phyloP scores from a whole-genome alignment of 2,113 vertebrate species.

The Sula dactylatra region DNA sequence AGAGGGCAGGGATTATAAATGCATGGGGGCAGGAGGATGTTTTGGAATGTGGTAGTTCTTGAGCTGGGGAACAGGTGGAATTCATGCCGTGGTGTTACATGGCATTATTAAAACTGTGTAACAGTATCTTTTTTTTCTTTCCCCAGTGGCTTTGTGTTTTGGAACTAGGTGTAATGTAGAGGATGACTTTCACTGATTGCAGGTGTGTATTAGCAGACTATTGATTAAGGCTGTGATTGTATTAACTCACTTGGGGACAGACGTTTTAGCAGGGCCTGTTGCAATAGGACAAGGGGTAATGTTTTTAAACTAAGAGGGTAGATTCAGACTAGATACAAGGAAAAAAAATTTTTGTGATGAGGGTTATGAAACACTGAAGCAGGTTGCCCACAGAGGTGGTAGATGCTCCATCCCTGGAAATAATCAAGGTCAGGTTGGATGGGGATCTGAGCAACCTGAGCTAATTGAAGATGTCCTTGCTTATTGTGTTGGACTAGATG shows the following conservation, averaged over 20 bases:
- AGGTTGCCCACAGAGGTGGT: background rate
- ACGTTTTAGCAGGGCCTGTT: background rate
- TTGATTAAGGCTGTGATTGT: background rate
- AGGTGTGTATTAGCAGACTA: background rate
- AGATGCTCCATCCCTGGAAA: background rate
- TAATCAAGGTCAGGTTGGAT: background rate
- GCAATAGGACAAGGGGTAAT: background rate
- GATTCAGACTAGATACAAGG: background rate
- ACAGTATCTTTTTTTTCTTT: no score
- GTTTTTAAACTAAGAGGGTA: background rate
- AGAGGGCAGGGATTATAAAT: background rate
- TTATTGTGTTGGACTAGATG: background rate
- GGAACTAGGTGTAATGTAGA: background rate
- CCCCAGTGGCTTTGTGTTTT: background rate
- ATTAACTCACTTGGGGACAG: background rate
- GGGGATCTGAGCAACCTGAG: background rate
- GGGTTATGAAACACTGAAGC: background rate
- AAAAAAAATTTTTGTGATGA: background rate
- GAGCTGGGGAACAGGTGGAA: background rate
- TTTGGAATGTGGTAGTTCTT: background rate
- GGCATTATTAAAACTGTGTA: background rate
- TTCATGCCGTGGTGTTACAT: background rate
- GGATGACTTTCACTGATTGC: background rate
- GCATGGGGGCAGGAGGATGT: rapidly evolving
- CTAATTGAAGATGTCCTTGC: background rate